A percentile compares a stretch with the other conserved stretches of the same genome.
Evolutionary conservation across 2,888 invertebrate species (phyloP).

Genomic region (Thecophora atra): DNA sequence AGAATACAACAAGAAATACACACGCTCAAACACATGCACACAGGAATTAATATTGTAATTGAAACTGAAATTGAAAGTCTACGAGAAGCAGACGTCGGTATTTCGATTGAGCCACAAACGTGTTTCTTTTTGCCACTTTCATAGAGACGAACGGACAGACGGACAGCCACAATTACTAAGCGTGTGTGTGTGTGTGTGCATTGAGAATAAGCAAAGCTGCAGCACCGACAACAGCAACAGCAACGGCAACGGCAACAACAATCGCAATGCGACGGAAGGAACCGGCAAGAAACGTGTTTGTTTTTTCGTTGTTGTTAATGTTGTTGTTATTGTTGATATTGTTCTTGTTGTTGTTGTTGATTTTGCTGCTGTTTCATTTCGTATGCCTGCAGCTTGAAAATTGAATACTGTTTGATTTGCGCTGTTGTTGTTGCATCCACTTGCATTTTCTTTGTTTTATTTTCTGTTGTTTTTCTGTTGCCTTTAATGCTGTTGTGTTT

Average conservation of each 20-base stretch:
- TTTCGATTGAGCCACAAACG: conserved; percentile 32
- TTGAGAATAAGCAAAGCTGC: conserved; percentile 36
- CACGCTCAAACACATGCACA: background rate
- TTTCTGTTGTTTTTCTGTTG: too few relatives aligned
- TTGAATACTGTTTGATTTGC: background rate
- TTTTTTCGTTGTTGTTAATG: too few relatives aligned
- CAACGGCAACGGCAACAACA: conserved; percentile 21
- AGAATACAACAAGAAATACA: background rate
- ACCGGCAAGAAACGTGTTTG: background rate
- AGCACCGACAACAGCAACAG: conserved; percentile 35
- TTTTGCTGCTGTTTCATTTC: background rate
- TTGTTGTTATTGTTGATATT: too few relatives aligned
- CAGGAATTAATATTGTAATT: conserved; percentile 52
- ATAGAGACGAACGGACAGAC: too few relatives aligned
- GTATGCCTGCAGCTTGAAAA: background rate
- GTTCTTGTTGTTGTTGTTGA: background rate
- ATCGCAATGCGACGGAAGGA: background rate
- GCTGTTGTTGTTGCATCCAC: background rate
- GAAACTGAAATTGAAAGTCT: conserved; percentile 55
- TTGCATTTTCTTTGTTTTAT: too few relatives aligned
- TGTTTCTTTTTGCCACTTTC: conserved; percentile 1
- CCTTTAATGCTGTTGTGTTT: background rate
- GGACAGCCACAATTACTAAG: too few relatives aligned
- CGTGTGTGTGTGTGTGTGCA: background rate
- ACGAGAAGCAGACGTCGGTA: conserved; percentile 18